Base-by-base conservation (phyloP, 2,113 vertebrate species). In the Ctenodactylus gundi region DNA sequence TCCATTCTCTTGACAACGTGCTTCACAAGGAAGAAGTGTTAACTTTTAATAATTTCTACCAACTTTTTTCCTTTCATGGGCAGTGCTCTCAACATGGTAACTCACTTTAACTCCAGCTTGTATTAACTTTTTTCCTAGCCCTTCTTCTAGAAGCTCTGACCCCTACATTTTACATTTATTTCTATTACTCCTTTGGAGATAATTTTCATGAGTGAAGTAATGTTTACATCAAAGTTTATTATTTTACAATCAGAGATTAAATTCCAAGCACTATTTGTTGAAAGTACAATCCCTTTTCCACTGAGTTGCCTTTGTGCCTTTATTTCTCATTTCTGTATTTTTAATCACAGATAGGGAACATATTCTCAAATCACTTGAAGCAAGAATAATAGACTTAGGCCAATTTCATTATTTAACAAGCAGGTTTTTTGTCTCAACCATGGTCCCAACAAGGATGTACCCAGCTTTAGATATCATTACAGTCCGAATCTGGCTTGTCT, bases 101-200 rank as follows among this genome's bases (percentile, higher is more conserved):
- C 20, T 53, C 3, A 62, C n/a, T 62, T 44, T 27, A 41, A 82
- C 18, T 6, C 20, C 46, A 49, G 29, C 15, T 62, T 9, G 23
- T 29, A 17, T 39, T 57, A 34, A 29, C 44, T 73, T 68, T 68
- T 75, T 75, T 57, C n/a, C 64, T 1, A 39, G 39, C 31, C 78
- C 92, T 89, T 53, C 58, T 55, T 95, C 44, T 73, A 62, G 41
- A 82, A 55, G 29, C 64, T 93, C n/a, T 53, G 23, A n/a, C n/a
- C 88, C 84, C 83, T 53, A 6, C 15, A 77, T 91, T 91, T 87
- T 70, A 68, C 12, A 55, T 68, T 70, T 86, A 15, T 68, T 3
- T 39, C 18, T 58, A 29, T 41, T 62, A 39, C 39, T 7, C 13
- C 83, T 57, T 84, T 83, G 57, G n/a, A 90, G 55, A 70, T 82